These are phyloP conservation scores for Diadema setosum DNA, from an alignment of 35 echinoderm and acorn worm genomes.

Conservation along the genomic window DNA sequence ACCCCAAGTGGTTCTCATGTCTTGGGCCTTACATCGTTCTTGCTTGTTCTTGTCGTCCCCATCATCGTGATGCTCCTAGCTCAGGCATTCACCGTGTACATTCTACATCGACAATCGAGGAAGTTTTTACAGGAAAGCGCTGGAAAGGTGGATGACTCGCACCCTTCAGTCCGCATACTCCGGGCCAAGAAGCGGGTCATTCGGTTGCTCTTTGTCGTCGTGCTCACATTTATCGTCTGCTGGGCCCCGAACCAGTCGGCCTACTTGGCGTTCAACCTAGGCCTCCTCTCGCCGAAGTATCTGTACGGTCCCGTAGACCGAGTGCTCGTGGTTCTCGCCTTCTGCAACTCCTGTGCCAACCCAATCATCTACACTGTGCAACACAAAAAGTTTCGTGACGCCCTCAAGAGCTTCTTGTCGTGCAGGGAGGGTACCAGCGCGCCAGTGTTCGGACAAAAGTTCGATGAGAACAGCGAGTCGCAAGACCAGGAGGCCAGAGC, in stretches of 20 bases:
- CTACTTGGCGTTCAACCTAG: constrained; percentile 71
- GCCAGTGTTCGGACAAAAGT: too few relatives aligned
- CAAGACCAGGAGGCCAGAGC: background rate
- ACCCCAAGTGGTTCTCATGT: background rate
- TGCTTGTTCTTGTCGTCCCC: constrained; percentile 66
- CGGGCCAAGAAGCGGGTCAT: too few relatives aligned
- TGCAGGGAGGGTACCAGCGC: background rate
- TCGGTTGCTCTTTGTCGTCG: constrained; percentile 68
- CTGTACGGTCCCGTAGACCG: constrained; percentile 35
- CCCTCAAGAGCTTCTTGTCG: constrained; percentile 6
- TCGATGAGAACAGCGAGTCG: background rate
- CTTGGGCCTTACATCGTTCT: constrained; percentile 22
- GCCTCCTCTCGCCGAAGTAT: constrained; percentile 11
- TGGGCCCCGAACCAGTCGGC: constrained; percentile 70
- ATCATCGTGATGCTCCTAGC: constrained; percentile 65
- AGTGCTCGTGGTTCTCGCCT: constrained; percentile 59
- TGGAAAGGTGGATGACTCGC: too few relatives aligned
- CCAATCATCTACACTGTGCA: constrained; percentile 79
- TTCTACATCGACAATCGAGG: background rate
- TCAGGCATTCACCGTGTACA: constrained; percentile 12
- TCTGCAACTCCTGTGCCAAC: constrained; percentile 80
- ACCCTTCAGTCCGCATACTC: too few relatives aligned
- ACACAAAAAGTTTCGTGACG: constrained; percentile 64
- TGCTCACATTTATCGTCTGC: constrained; percentile 80
- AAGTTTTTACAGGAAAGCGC: too few relatives aligned